Base-by-base conservation (phyloP, 2,888 invertebrate species). In the Toxonevra muliebris region DNA sequence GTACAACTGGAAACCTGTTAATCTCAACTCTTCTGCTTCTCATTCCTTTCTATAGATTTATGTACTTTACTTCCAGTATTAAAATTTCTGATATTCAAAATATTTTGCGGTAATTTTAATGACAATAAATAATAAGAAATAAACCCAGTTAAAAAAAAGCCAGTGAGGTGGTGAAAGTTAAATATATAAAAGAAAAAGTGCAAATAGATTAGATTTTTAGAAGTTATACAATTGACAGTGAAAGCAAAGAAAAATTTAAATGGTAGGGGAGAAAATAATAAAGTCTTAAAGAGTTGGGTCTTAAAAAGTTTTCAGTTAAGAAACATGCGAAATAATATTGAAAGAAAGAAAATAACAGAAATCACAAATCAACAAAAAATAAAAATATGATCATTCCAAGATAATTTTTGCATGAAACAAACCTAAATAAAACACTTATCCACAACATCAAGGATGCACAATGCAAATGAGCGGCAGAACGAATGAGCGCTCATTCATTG, bases 401-500 rank as follows among this genome's bases (percentile, higher is more conserved):
- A 65, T 9, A 54, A 61, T 65, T 53, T 53, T 30, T 55, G 48
- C 17, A 54, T 55, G 59, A 40, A 60, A 54, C 50, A 73, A 66
- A 64, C 67, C 63, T 60, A 41, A 71, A 67, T 55, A 65, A 67
- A 77, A 79, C 79, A 82, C 75, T 77, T 76, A 79, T 78, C 85
- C 78, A 82, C 82, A 81, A 82, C 82, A 82, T 79, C 81, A 77
- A 83, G 79, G 77, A 80, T 80, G 78, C 80, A 79, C 75, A 70
- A 48, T 13, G 15, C 59, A 30, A 30, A 30, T 30, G 30, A 30
- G 30, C 30, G 30, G 30, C 2, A 30, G 3, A 30, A 30, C 30
- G 30, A 30, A 7, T 7, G 7, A 30, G 66, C 68, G 66, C 59
- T 64, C 65, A 69, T 15, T 55, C 58, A 69, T 58, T 61, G 52